Base-by-base conservation (phyloP, 2,888 invertebrate species). In the Harpagoxenus sublaevis region DNA sequence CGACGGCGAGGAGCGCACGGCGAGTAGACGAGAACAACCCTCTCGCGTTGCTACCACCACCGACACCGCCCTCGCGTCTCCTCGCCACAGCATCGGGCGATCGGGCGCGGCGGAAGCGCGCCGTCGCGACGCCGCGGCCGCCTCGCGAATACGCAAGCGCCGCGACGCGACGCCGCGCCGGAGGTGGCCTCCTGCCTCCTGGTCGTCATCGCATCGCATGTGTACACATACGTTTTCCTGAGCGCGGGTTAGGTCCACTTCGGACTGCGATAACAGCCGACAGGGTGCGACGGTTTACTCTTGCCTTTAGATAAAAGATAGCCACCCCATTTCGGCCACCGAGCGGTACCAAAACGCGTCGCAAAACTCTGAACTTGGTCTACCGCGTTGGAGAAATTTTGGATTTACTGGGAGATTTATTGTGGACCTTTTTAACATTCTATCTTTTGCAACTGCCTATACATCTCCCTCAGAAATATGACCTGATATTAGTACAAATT, bases 31-130 rank as follows among this genome's bases (percentile, higher is more conserved):
- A 86, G 87, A 87, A 88, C 83, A 42, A 23, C 51, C 75, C 84
- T 88, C 60, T 70, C 60, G 79, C 84, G 68, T 84, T 89, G 79
- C 87, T 84, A 86, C 86, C 82, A 87, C 87, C 89, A 89, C 90
- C 88, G 90, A 90, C 90, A 90, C 90, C 90, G 90, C 90, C 89
- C 89, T 90, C 89, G 86, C 88, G 89, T 88, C 87, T 85, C 89
- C 88, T 65, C 89, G 83, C 85, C 88, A 74, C 86, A 75, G 66
- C 85, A 81, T 75, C 70, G 74, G 78, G 79, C 63, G 78, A 81
- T 75, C 70, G 74, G 78, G 79, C 63, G 78, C 74, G 88, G 88
- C 89, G 79, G 57, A 81, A 89, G 85, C 88, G 90, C 91, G 92
- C 92, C 88, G 79, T 84, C 89, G 89, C 89, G 86, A 87, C 87